Base-by-base conservation (phyloP, 1,140 invertebrate genomes). In the Camponotus floridanus region DNA sequence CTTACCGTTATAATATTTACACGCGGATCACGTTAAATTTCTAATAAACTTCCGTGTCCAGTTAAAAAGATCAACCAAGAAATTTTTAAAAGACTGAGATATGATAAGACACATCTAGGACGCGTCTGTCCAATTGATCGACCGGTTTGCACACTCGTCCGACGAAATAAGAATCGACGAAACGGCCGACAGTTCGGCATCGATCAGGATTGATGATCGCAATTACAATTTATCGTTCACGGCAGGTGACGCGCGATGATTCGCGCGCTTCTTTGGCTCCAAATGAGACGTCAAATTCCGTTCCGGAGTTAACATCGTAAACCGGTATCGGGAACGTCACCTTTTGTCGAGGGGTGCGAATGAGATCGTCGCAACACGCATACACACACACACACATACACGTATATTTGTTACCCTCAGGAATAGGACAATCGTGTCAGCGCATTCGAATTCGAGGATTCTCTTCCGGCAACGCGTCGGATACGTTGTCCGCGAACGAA, bases 221-320 rank as follows among this genome's bases (percentile, higher is more conserved):
- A 80, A 88, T 91, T 86, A 86, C 59, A 42, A 79, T 71, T 83
- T 81, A 85, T 83, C 59, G 48, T 74, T 61, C 42, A 62, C 42
- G 55, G 70, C 85, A 87, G 88, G 79, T 90, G 88, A 84, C 85
- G 61, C 39, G 9, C 68, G 26, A 45, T 48, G 39, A 79, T 65
- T 33, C 65, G 83, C 65, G 64, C 48, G n/a, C 42, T 64, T 33
- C 9, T 55, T 33, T 36, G 68, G 59, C 33, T 21, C 33, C 81
- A 91, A 94, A 88, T 92, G 86, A 93, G 92, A 92, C 73, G 86
- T 94, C 92, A 93, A 88, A 68, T 42, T 76, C 18, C 85, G 59
- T 73, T 76, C 55, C 21, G 67, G 57, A 78, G 73, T 86, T 86
- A 76, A 76, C 86, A 31, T 83, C 71, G 87, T 33, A 26, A 45